Evolutionary conservation across 2,797 vertebrate species (phyloP).

Genomic region (Thaleichthys pacificus): DNA sequence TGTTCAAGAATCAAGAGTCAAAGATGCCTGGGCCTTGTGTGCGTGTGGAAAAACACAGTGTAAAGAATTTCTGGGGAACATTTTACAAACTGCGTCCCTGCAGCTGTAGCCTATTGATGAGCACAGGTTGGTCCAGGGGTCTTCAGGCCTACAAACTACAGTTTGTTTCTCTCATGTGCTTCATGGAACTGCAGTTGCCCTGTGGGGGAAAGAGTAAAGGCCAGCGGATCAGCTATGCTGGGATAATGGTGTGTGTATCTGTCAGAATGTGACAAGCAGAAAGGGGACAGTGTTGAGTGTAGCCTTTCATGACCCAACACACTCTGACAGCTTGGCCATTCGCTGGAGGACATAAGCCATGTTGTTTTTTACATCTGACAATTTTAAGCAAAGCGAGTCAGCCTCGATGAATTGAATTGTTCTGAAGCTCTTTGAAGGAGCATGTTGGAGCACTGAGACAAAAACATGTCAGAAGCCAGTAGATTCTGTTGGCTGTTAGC

Average conservation of each 20-base stretch:
- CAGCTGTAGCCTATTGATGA: slow-evolving; percentile 61
- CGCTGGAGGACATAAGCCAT: slow-evolving; percentile 70
- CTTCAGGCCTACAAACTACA: not conserved
- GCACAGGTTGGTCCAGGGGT: slow-evolving; percentile 44
- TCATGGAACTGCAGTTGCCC: not conserved
- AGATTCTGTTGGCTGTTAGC: slow-evolving; percentile 57
- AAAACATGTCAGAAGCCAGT: slow-evolving; percentile 63
- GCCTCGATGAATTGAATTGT: slow-evolving; percentile 62
- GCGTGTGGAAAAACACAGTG: slow-evolving; percentile 56
- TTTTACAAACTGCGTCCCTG: slow-evolving; percentile 61
- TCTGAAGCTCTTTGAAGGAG: slow-evolving; percentile 60
- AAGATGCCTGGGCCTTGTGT: slow-evolving; percentile 47
- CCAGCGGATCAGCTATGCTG: slow-evolving; percentile 53
- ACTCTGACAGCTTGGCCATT: slow-evolving; percentile 79
- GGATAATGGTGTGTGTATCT: slow-evolving; percentile 67
- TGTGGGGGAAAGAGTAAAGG: slow-evolving; percentile 48
- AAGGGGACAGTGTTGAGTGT: slow-evolving; percentile 76
- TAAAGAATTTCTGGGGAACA: too few species aligned
- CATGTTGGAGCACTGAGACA: slow-evolving; percentile 50
- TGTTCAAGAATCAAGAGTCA: slow-evolving; percentile 39
- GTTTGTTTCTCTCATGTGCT: not conserved
- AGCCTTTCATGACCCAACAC: slow-evolving; percentile 79
- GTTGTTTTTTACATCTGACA: slow-evolving; percentile 75
- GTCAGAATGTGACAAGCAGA: slow-evolving; percentile 75
- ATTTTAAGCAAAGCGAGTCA: slow-evolving; percentile 65